phyloP scores from a whole-genome alignment of 2,888 invertebrate species.

The Dyspetes luteomarginatus region DNA sequence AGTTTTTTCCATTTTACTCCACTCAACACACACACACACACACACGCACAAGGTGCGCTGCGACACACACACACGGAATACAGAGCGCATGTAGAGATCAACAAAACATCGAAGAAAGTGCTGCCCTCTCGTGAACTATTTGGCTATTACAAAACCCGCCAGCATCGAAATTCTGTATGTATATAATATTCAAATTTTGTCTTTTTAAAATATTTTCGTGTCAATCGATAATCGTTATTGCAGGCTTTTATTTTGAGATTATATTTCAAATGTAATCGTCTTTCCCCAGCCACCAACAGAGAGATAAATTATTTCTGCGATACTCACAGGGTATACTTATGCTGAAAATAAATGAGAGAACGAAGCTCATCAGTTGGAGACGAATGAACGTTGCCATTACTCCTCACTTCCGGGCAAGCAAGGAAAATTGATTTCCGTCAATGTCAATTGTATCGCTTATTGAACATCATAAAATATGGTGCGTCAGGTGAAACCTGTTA shows the following conservation, averaged over 20 bases:
- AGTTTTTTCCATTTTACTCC: not conserved
- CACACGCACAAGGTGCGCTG: not conserved
- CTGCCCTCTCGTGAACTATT: not conserved
- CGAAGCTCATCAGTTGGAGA: not conserved
- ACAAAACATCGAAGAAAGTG: conserved; percentile 6
- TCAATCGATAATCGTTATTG: not conserved
- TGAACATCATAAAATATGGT: conserved; percentile 33
- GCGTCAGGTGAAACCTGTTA: conserved; percentile 33
- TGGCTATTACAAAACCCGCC: not conserved
- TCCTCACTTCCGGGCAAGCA: not conserved
- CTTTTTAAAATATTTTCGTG: not conserved
- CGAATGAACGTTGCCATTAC: not conserved
- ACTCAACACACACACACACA: not conserved
- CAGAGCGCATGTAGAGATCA: not conserved
- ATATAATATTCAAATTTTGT: not conserved
- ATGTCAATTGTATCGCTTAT: not conserved
- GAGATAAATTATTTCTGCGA: not conserved
- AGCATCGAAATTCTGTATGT: not conserved
- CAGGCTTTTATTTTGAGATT: not conserved
- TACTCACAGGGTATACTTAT: not conserved
- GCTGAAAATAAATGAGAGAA: not conserved
- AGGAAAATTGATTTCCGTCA: not conserved
- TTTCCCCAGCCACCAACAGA: not conserved
- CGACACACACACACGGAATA: not conserved
- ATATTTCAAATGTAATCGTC: not conserved